A percentile compares a stretch with the other conserved stretches of the same genome.
These are phyloP conservation scores for Saccopteryx bilineata DNA, from an alignment of 2,113 vertebrate species.

Conservation along the genomic window DNA sequence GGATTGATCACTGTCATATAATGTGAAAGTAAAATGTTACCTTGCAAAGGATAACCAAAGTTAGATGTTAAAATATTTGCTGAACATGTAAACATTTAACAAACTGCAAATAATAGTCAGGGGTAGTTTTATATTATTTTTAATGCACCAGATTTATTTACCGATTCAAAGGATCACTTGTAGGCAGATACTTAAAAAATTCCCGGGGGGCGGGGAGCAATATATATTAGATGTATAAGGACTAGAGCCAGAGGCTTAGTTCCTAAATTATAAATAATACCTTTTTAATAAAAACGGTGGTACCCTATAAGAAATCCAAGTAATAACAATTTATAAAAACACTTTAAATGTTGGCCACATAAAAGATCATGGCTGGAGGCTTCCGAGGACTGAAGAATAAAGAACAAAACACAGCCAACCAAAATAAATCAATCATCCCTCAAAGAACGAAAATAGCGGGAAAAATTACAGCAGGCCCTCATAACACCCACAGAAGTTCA, in stretches of 20 bases:
- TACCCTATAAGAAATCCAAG: conserved; percentile 23
- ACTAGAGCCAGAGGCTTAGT: background rate
- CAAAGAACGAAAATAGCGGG: background rate
- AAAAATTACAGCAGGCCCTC: background rate
- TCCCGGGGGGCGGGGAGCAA: background rate
- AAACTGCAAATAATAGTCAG: conserved; percentile 56
- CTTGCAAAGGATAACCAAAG: conserved; percentile 18
- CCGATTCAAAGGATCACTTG: conserved; percentile 39
- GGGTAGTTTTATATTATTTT: conserved; percentile 42
- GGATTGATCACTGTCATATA: background rate
- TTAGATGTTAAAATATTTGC: conserved; percentile 1
- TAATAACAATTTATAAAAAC: conserved; percentile 60
- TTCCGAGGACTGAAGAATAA: background rate
- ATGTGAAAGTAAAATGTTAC: background rate
- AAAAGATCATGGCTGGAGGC: background rate
- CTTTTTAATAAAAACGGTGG: conserved; percentile 65
- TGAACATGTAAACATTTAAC: background rate
- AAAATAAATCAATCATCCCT: background rate
- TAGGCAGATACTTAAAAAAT: conserved; percentile 12
- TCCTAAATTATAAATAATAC: conserved; percentile 62
- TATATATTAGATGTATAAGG: conserved; percentile 34
- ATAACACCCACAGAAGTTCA: background rate
- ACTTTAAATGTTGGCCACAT: conserved; percentile 23
- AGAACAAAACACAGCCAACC: background rate
- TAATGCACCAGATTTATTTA: conserved; percentile 69